Percentiles rank a stretch among this genome's conserved stretches.
phyloP scores from a whole-genome alignment of 2,113 vertebrate genomes.

The Polyodon spathula region DNA sequence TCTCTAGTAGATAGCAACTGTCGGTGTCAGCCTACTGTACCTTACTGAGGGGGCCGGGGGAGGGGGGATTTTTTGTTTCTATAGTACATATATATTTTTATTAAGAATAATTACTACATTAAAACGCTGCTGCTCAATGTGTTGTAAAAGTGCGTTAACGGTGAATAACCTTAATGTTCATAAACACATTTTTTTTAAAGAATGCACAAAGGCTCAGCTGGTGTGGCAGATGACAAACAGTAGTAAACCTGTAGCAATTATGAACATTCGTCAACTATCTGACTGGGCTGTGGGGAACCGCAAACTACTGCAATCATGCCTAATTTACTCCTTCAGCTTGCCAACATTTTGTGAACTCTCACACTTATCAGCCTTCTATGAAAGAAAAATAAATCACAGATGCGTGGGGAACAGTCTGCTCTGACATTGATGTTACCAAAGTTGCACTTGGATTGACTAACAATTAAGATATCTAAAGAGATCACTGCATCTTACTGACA shows the following conservation, averaged over 20 bases:
- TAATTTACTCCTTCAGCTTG: slow-evolving; percentile 74
- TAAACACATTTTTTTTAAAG: too few species aligned
- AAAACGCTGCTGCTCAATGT: too few species aligned
- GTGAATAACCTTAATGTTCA: too few species aligned
- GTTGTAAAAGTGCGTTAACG: too few species aligned
- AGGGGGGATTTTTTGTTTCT: too few species aligned
- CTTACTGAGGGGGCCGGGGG: too few species aligned
- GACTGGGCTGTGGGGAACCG: slow-evolving; percentile 61
- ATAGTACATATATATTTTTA: too few species aligned
- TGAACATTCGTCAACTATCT: slow-evolving; percentile 72
- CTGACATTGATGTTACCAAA: slow-evolving; percentile 79
- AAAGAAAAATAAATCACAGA: slow-evolving; percentile 76
- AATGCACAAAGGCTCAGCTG: slow-evolving; percentile 37
- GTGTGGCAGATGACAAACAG: slow-evolving; percentile 51
- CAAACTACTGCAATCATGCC: slow-evolving; percentile 85
- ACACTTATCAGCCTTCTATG: slow-evolving; percentile 42
- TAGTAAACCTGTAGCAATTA: slow-evolving; percentile 79
- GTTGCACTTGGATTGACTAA: slow-evolving; percentile 78
- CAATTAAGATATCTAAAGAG: slow-evolving; percentile 97
- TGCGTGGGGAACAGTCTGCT: slow-evolving; percentile 65
- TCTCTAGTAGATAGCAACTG: too few species aligned
- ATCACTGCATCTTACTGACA: slow-evolving; percentile 87
- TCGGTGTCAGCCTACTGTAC: too few species aligned
- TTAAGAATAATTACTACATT: too few species aligned
- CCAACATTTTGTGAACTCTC: slow-evolving; percentile 54